Evolutionary conservation across 2,113 vertebrate species (phyloP).

Genomic region (Python bivittatus): DNA sequence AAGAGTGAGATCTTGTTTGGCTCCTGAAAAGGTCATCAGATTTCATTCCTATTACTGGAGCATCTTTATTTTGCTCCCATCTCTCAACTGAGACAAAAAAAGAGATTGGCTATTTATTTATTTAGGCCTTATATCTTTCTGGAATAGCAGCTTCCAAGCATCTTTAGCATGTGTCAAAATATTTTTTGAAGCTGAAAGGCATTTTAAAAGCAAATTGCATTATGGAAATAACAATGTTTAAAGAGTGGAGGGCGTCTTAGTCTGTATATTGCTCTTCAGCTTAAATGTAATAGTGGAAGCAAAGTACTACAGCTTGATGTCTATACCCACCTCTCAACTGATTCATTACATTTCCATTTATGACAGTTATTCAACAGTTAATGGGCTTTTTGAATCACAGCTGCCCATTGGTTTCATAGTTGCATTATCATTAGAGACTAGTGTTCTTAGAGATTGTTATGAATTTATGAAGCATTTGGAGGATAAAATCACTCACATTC

Average conservation of each 20-base stretch:
- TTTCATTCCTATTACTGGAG: no score
- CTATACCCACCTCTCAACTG: neutral
- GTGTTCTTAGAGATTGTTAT: neutral
- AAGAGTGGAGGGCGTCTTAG: neutral
- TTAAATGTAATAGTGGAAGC: neutral
- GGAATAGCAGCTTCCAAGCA: neutral
- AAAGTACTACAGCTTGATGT: neutral
- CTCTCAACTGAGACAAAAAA: no score
- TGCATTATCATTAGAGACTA: neutral
- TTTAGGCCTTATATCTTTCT: neutral
- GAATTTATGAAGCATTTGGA: neutral
- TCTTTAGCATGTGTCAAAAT: neutral
- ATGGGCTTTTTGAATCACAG: neutral
- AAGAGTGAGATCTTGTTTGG: no score
- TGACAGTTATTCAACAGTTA: neutral
- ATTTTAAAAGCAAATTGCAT: neutral
- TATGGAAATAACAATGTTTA: neutral
- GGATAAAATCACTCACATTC: neutral
- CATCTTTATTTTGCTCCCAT: no score
- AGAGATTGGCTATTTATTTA: no score
- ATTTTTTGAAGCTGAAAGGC: neutral
- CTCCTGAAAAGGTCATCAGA: no score
- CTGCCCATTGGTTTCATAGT: neutral
- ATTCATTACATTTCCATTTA: neutral
- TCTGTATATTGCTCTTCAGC: neutral